phyloP scores from a whole-genome alignment of 1,140 invertebrate species.

The Heliconius himera region DNA sequence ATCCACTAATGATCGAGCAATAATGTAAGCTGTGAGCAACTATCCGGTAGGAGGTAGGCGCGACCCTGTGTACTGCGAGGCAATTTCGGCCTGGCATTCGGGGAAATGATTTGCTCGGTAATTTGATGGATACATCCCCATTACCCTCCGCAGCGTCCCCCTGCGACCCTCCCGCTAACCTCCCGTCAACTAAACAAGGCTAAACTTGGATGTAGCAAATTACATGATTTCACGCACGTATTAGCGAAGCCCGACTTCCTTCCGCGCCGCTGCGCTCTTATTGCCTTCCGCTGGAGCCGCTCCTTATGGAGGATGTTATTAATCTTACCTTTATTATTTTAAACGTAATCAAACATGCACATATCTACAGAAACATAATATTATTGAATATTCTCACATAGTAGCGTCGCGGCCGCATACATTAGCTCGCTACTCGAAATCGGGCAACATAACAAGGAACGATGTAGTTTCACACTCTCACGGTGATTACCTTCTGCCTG shows the following conservation, averaged over 20 bases:
- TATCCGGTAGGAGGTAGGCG: neutral
- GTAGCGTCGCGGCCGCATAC: neutral
- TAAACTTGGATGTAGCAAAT: conserved; percentile 31
- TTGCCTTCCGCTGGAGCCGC: conserved; percentile 18
- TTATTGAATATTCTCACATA: neutral
- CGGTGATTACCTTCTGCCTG: no score
- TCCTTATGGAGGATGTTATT: neutral
- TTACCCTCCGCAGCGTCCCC: neutral
- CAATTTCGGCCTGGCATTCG: conserved; percentile 21
- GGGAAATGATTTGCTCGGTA: conserved; percentile 23
- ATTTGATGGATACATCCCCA: conserved; percentile 13
- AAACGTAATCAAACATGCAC: neutral
- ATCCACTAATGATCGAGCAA: neutral
- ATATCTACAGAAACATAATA: neutral
- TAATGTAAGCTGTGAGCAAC: neutral
- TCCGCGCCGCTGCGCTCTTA: conserved; percentile 15
- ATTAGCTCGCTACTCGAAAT: neutral
- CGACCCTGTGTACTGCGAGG: neutral
- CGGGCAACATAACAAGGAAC: no score
- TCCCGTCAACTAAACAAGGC: conserved; percentile 20
- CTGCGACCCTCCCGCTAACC: neutral
- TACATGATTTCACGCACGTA: conserved; percentile 32
- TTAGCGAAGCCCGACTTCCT: conserved; percentile 20
- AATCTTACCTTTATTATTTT: neutral
- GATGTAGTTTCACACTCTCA: no score